Evolutionary conservation across 2,797 vertebrate genomes (phyloP).

Genomic region (Poecilia velifera): DNA sequence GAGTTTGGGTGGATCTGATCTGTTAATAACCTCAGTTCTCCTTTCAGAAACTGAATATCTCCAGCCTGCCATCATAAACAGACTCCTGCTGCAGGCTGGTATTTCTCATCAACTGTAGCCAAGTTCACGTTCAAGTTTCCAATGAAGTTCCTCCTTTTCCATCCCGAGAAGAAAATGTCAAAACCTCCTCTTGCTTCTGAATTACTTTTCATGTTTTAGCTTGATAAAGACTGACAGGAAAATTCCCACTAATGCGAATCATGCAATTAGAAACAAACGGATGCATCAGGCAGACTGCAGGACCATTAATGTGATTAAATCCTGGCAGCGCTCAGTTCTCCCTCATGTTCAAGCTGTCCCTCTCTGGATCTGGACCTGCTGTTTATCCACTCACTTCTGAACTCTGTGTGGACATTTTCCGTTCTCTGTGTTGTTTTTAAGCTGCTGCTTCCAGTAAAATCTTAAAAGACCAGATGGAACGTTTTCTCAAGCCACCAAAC

Average conservation of each 20-base stretch:
- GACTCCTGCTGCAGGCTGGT: slow-evolving; percentile 19
- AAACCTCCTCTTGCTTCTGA: background rate
- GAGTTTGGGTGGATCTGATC: background rate
- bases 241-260: background rate
- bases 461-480: too few relatives aligned
- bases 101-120: slow-evolving; percentile 16
- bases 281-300: background rate
- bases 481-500: background rate
- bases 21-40: background rate
- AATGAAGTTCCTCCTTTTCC: background rate
- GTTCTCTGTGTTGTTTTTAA: slow-evolving; percentile 26
- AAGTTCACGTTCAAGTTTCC: slow-evolving; percentile 19
- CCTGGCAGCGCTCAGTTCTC: slow-evolving; percentile 1
- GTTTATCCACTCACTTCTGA: slow-evolving; percentile 22
- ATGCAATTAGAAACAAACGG: background rate
- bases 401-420: slow-evolving; percentile 23
- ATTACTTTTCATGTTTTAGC: background rate
- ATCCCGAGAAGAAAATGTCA: background rate
- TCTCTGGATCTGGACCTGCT: slow-evolving; percentile 6
- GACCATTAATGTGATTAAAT: background rate
- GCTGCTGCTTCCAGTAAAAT: slow-evolving; percentile 23
- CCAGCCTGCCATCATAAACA: slow-evolving; percentile 26
- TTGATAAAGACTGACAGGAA: slow-evolving; percentile 7
- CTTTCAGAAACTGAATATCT: slow-evolving; percentile 11
- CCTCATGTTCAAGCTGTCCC: slow-evolving; percentile 8